Evolutionary conservation across 2,113 vertebrate species (phyloP), one percentile per base, ranked within the genome.

Genomic region (Coregonus clupeaformis): DNA sequence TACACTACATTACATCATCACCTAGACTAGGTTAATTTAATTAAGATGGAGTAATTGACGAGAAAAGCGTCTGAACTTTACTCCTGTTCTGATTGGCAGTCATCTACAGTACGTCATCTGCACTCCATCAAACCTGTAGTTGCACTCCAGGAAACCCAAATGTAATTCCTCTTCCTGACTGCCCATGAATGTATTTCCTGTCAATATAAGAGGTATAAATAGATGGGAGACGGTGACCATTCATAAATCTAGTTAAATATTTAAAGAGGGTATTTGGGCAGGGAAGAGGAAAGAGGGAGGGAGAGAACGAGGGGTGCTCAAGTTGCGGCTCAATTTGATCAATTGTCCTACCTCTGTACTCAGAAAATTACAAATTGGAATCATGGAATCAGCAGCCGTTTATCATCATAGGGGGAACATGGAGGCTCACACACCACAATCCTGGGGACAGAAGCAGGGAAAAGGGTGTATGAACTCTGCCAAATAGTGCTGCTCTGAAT

Each of bases 221-320:
- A 93, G 90, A 88, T 91, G 85, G 77, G 84, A 82, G 79, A 76
- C 60, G 78, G 84, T 92, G 91, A 88, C 91, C 89, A 88, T 91
- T 91, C 91, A 93, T 94, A 93, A 93, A 92, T 94, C 91, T 87
- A 81, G 78, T 90, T 94, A 91, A 93, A 93, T 94, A 94, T 94
- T 93, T 93, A 90, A 94, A 88, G 84, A 92, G 87, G 87, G 85
- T 91, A 87, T 92, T 90, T 90, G 88, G 87, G 87, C 78, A 83
- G 9, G 36, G 36, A 77, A 32, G 14, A 25, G n/a, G 36, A 7
- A 18, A 76, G 72, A 65, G 30, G 18, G 57, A 66, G 49, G 14
- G 13, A 57, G 36, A 47, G 45, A 25, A 32, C 27, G 80, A 73
- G 80, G 76, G 82, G 72, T 76, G 87, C 83, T 85, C 67, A 82